Percentiles rank a stretch among this genome's conserved stretches.
phyloP scores from a whole-genome alignment of 35 echinoderm and acorn worm species.

The Strongylocentrotus purpuratus region DNA sequence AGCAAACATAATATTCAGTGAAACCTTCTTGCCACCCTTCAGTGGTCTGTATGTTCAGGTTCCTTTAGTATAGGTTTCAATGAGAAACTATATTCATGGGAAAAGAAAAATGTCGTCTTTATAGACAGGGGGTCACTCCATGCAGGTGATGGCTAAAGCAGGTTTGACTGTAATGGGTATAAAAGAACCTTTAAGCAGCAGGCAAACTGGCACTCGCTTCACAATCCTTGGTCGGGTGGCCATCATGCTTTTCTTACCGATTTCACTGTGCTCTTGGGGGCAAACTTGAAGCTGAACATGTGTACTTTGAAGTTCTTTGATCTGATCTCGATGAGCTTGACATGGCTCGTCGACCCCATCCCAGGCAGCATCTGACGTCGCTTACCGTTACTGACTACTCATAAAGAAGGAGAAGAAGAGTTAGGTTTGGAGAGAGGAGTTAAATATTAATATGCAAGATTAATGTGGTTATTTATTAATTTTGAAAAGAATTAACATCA shows the following conservation, averaged over 20 bases:
- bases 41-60: too few species aligned
- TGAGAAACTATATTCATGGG: too few species aligned
- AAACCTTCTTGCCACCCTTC: too few species aligned
- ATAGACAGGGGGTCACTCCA: too few species aligned
- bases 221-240: background rate
- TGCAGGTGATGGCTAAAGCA: too few species aligned
- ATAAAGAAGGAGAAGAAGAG: background rate
- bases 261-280: slow-evolving; percentile 75
- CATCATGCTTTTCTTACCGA: slow-evolving; percentile 63
- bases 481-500: too few species aligned
- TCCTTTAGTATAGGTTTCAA: too few species aligned
- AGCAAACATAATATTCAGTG: background rate
- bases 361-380: slow-evolving; percentile 54
- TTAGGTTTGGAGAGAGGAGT: background rate
- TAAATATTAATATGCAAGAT: background rate
- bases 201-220: background rate
- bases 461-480: background rate
- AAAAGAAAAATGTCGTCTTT: too few species aligned
- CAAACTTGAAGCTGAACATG: slow-evolving; percentile 99
- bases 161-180: background rate
- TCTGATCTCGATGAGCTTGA: slow-evolving; percentile 87
- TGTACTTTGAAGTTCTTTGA: slow-evolving; percentile 94
- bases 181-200: background rate
- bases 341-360: slow-evolving; percentile 4
- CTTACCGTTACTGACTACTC: slow-evolving; percentile 47